phyloP scores from a whole-genome alignment of 2,888 invertebrate genomes.

The Yponomeuta plumbellus region DNA sequence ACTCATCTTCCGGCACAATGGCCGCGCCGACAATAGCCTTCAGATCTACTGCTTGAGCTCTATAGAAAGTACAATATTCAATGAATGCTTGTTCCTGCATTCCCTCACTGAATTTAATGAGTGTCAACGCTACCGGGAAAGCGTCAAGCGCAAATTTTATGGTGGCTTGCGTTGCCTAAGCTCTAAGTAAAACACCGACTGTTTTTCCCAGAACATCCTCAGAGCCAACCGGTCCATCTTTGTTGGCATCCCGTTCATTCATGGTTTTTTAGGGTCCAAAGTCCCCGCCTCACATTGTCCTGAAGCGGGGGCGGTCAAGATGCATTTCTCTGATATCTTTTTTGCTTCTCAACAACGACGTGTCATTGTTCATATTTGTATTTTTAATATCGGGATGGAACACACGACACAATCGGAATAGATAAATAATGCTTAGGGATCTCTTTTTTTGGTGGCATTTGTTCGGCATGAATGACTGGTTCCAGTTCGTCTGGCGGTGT shows the following conservation, averaged over 20 bases:
- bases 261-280: conserved; percentile 38
- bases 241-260: conserved; percentile 47
- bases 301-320: conserved; percentile 44
- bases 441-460: conserved; percentile 46
- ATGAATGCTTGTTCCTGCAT: conserved; percentile 16
- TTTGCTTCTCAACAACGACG: conserved; percentile 57
- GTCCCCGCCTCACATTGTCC: conserved; percentile 36
- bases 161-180: conserved; percentile 37
- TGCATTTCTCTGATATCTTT: conserved; percentile 52
- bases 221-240: conserved; percentile 24
- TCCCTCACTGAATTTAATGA: conserved; percentile 28
- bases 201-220: conserved; percentile 16
- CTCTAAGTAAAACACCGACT: conserved; percentile 23
- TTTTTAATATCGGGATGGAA: conserved; percentile 61
- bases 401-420: conserved; percentile 60
- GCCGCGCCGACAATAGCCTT: conserved; percentile 32
- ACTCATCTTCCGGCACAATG: conserved; percentile 50
- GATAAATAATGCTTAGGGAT: conserved; percentile 60
- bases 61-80: conserved; percentile 16
- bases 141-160: conserved; percentile 48
- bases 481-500: conserved; percentile 57
- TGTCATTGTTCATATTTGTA: conserved; percentile 68
- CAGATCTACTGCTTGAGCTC: conserved; percentile 31
- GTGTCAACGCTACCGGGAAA: conserved; percentile 21
- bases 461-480: conserved; percentile 55